phyloP scores from a whole-genome alignment of 2,113 vertebrate genomes.

The Toxotes jaculatrix region DNA sequence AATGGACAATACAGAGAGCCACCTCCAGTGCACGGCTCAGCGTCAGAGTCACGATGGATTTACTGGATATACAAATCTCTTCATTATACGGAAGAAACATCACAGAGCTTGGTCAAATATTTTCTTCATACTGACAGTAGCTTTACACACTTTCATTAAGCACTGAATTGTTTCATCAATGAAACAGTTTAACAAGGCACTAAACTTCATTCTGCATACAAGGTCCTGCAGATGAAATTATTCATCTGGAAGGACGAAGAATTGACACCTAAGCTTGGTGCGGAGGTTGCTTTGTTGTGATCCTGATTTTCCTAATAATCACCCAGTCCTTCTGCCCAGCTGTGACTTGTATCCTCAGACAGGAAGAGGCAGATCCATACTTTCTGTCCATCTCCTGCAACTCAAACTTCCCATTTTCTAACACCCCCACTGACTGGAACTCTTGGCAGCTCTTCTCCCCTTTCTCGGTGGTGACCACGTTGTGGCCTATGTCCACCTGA shows the following conservation, averaged over 20 bases:
- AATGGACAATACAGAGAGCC: not conserved
- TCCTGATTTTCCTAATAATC: constrained; percentile 83
- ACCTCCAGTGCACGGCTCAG: not conserved
- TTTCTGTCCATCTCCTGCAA: constrained; percentile 70
- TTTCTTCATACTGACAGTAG: not conserved
- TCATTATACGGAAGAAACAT: not conserved
- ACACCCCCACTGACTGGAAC: constrained; percentile 78
- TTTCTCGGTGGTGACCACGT: rapidly evolving
- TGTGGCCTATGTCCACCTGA: constrained; percentile 83
- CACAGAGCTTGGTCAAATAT: constrained; percentile 21
- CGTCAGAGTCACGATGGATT: not conserved
- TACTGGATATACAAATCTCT: not conserved
- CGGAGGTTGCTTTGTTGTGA: constrained; percentile 53
- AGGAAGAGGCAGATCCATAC: constrained; percentile 62
- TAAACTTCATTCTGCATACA: not conserved
- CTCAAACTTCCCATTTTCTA: constrained; percentile 84
- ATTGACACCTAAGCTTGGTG: not conserved
- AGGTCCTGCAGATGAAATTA: not conserved
- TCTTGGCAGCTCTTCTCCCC: constrained; percentile 73
- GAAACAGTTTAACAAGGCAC: constrained; percentile 38
- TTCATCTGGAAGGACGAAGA: not conserved
- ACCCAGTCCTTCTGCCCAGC: constrained; percentile 84
- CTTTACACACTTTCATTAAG: not conserved
- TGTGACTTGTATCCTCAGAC: constrained; percentile 85
- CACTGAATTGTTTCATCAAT: not conserved